Evolutionary conservation across 2,888 invertebrate genomes (phyloP).

Genomic region (Schizotus pectinicornis): DNA sequence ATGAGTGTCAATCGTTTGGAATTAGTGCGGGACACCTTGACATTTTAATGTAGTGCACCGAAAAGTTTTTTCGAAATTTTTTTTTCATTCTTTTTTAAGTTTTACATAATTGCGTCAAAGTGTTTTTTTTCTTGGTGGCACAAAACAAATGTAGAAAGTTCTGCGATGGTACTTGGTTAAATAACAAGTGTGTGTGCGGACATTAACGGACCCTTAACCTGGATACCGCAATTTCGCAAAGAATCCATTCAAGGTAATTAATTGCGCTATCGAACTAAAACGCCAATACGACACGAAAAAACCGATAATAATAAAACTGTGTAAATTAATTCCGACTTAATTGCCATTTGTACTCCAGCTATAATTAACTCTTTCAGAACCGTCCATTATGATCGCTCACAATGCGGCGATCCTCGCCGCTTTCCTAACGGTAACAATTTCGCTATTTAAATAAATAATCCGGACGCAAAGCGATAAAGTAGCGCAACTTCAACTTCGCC

Average conservation of each 20-base stretch:
- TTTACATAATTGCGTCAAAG: conserved; percentile 2
- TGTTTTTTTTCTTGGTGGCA: too few species aligned
- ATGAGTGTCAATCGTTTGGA: conserved; percentile 20
- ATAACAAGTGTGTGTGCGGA: conserved; percentile 14
- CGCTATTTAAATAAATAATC: conserved; percentile 22
- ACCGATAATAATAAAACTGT: conserved; percentile 2
- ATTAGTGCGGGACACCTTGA: conserved; percentile 8
- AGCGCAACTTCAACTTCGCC: conserved; percentile 7
- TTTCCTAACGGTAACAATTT: conserved; percentile 15
- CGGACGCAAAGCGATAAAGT: conserved; percentile 6
- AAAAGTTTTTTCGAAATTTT: conserved; percentile 12
- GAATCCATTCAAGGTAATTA: conserved; percentile 16
- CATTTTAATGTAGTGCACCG: conserved; percentile 26
- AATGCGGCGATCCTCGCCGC: not conserved
- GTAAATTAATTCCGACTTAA: conserved; percentile 16
- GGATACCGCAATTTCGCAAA: conserved; percentile 10
- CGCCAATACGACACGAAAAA: too few species aligned
- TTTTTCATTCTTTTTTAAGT: conserved; percentile 31
- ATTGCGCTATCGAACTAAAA: not conserved
- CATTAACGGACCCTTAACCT: conserved; percentile 18
- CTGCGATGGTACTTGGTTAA: conserved; percentile 8
- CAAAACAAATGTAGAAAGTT: conserved; percentile 7
- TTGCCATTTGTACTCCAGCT: conserved; percentile 8
- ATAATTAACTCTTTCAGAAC: conserved; percentile 19
- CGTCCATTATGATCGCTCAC: not conserved